phyloP scores from a whole-genome alignment of 2,797 vertebrate genomes.

The Ispidina lecontei region DNA sequence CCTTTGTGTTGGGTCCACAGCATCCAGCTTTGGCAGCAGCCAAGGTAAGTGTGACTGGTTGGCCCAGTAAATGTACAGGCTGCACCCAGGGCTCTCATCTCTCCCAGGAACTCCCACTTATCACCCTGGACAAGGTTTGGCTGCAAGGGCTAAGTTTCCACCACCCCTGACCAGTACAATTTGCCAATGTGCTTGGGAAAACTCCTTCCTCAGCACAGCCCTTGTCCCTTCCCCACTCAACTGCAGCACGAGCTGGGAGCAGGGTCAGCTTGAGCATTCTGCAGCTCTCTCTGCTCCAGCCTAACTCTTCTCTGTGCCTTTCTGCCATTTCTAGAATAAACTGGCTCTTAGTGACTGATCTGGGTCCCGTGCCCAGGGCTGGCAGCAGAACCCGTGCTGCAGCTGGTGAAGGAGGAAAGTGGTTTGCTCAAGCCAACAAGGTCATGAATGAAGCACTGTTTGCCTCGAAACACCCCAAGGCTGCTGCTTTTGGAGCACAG shows the following conservation, averaged over 20 bases:
- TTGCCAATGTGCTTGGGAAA: not conserved
- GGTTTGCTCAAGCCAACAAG: not conserved
- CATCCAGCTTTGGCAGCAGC: not conserved
- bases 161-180: not conserved
- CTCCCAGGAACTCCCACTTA: not conserved
- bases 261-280: not conserved
- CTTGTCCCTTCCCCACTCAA: not conserved
- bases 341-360: not conserved
- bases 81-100: not conserved
- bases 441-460: constrained; percentile 28
- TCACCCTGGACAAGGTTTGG: not conserved
- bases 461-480: not conserved
- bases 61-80: not conserved
- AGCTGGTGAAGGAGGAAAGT: constrained; percentile 10
- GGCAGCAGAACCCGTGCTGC: not conserved
- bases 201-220: not conserved
- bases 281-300: not conserved
- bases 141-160: not conserved
- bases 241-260: not conserved
- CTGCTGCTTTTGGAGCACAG: not conserved
- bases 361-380: not conserved
- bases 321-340: not conserved
- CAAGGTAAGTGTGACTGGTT: not conserved
- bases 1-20: not conserved
- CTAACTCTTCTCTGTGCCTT: not conserved